These are phyloP conservation scores for Lasius fuliginosus DNA, from an alignment of 2,888 invertebrate species.

Conservation along the genomic window DNA sequence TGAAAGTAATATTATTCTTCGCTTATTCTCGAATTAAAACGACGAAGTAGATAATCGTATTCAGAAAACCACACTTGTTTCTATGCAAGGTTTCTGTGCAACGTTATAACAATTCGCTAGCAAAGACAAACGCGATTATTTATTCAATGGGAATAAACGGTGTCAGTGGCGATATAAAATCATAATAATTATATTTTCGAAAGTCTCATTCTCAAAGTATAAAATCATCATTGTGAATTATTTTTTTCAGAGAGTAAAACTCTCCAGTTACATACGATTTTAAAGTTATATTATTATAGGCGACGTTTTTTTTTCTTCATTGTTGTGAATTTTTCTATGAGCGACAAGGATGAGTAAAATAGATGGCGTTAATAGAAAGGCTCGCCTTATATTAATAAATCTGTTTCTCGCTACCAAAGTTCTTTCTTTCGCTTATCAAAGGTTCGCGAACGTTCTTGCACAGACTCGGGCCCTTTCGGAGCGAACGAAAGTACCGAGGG, in stretches of 20 bases:
- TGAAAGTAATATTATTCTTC: background rate
- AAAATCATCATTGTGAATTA: background rate
- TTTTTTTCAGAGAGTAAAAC: background rate
- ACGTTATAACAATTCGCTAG: background rate
- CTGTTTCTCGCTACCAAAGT: background rate
- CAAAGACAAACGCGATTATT: background rate
- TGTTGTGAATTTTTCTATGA: background rate
- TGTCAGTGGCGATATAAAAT: background rate
- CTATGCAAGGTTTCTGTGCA: background rate
- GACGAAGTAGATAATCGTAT: background rate
- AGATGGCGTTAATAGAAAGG: background rate
- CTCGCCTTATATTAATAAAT: constrained; percentile 15
- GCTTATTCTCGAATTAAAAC: background rate
- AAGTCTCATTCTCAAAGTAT: background rate
- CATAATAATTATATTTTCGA: constrained; percentile 4
- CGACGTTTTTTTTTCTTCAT: background rate
- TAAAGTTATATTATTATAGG: background rate
- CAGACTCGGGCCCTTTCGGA: constrained; percentile 2
- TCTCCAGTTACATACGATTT: background rate
- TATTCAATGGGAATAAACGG: background rate
- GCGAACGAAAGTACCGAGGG: constrained; percentile 14
- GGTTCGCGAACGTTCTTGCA: constrained; percentile 13
- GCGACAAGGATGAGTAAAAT: background rate
- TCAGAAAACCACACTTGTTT: background rate
- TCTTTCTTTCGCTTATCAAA: background rate